These are phyloP conservation scores for Thamnophis sirtalis DNA, from an alignment of 2,113 vertebrate species.

Conservation along the genomic window DNA sequence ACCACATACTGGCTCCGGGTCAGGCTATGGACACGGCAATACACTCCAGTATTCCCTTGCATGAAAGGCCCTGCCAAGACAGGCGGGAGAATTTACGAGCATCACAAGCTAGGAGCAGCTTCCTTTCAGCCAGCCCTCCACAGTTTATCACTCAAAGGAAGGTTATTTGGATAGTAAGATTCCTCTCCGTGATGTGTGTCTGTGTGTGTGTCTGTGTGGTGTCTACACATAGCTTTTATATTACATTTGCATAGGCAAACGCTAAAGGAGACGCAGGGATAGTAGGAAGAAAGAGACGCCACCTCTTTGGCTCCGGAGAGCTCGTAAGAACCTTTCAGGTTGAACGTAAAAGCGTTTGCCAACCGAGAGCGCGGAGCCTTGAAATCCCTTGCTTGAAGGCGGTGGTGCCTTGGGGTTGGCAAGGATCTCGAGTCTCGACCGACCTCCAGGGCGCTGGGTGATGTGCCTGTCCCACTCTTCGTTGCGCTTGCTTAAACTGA, in stretches of 20 bases:
- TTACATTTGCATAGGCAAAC: neutral
- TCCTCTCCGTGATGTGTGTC: slow-evolving; percentile 25
- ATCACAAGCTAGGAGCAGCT: slow-evolving; percentile 62
- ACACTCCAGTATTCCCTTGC: slow-evolving; percentile 44
- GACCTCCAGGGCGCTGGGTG: neutral
- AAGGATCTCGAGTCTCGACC: neutral
- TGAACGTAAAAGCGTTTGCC: neutral
- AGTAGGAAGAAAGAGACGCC: slow-evolving; percentile 37
- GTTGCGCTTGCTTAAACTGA: neutral
- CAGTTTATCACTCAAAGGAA: slow-evolving; percentile 62
- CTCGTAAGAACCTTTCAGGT: slow-evolving; percentile 1
- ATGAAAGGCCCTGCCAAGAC: slow-evolving; percentile 53
- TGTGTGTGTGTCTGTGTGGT: neutral
- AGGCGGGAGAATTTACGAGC: slow-evolving; percentile 64
- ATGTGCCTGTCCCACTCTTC: neutral
- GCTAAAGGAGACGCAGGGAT: neutral
- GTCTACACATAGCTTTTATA: neutral
- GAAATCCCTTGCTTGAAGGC: neutral
- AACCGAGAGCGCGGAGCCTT: slow-evolving; percentile 14
- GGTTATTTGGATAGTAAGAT: slow-evolving; percentile 54
- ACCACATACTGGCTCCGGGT: slow-evolving; percentile 11
- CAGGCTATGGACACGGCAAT: slow-evolving; percentile 18
- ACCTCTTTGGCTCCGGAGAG: neutral
- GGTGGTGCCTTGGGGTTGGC: neutral
- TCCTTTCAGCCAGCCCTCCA: slow-evolving; percentile 67